These are phyloP conservation scores for Colaptes auratus DNA, from an alignment of 2,113 vertebrate genomes.

Conservation along the genomic window DNA sequence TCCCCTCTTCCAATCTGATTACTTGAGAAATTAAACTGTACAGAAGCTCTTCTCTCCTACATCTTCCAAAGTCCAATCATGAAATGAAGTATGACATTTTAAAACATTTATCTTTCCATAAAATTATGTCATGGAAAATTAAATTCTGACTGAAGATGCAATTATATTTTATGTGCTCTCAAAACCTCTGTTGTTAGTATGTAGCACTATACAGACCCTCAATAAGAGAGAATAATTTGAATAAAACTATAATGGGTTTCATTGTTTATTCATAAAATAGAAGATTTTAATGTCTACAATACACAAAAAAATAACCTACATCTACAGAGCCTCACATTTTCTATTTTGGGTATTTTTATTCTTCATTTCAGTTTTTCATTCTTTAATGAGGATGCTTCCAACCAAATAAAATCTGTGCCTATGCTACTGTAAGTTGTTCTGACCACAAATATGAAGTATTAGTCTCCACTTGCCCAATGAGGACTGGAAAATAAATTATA, in stretches of 20 bases:
- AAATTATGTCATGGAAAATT: conserved; percentile 22
- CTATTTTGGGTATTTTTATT: not conserved
- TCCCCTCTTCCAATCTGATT: not conserved
- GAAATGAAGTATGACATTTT: not conserved
- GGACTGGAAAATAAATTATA: not conserved
- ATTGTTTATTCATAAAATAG: not conserved
- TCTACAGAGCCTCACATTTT: not conserved
- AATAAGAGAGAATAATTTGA: not conserved
- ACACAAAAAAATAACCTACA: not conserved
- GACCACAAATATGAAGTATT: not conserved
- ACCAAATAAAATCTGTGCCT: not conserved
- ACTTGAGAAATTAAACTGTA: not conserved
- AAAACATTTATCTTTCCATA: conserved; percentile 22
- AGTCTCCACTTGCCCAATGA: not conserved
- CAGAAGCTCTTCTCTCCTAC: not conserved
- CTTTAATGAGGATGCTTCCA: not conserved
- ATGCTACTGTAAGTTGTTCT: not conserved
- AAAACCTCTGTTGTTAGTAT: not conserved
- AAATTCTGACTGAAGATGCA: not conserved
- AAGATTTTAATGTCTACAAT: not conserved
- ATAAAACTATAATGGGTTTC: not conserved
- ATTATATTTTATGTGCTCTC: not conserved
- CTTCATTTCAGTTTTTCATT: not conserved
- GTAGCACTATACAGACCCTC: not conserved
- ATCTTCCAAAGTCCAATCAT: not conserved